A percentile compares a stretch with the other conserved stretches of the same genome.
Conservation (phyloP, 2,888 invertebrate genomes). For the Drosophila algonquin region DNA sequence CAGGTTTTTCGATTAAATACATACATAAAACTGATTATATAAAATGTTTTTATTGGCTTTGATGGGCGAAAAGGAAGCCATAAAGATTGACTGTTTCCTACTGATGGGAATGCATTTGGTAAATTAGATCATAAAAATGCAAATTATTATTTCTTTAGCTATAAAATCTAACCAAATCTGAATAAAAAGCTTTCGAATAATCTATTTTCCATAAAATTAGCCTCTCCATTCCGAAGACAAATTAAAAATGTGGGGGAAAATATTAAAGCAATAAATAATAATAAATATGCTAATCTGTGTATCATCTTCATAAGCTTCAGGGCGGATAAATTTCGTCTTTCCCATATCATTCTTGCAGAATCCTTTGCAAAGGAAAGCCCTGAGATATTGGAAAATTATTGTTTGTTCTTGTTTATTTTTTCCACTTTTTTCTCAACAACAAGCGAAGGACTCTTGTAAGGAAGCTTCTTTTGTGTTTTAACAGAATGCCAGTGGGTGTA, state of each 20-base stretch:
- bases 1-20: too few relatives aligned
- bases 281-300: too few relatives aligned
- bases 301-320: not conserved
- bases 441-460: not conserved
- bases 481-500: too few relatives aligned
- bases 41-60: slow-evolving; percentile 4
- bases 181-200: slow-evolving; percentile 19
- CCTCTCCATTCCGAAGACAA: too few relatives aligned
- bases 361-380: not conserved
- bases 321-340: not conserved
- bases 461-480: not conserved
- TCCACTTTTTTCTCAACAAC: not conserved
- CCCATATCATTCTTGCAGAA: slow-evolving; percentile 14
- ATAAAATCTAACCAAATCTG: slow-evolving; percentile 18
- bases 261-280: not conserved
- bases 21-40: not conserved
- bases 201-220: slow-evolving; percentile 20
- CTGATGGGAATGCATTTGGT: too few relatives aligned
- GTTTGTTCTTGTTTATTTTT: not conserved
- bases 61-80: not conserved
- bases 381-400: slow-evolving; percentile 20
- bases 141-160: slow-evolving; percentile 14
- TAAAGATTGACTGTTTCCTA: slow-evolving; percentile 19
- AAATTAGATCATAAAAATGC: slow-evolving; percentile 42
- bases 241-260: not conserved